Evolutionary conservation across 2,888 invertebrate species (phyloP), one percentile per base, ranked within the genome.

Genomic region (Lithophane semibrunnea): DNA sequence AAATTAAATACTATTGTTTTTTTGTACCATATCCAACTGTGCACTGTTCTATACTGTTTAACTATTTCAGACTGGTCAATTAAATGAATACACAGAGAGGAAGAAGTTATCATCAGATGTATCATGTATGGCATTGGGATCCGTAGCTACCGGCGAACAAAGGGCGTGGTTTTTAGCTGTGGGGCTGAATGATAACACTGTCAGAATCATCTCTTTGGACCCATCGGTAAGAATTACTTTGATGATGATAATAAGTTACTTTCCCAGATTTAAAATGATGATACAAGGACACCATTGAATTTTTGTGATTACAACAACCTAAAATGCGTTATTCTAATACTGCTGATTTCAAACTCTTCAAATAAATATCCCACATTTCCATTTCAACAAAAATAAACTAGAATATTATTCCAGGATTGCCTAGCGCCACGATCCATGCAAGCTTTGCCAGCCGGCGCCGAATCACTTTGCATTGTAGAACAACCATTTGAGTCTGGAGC

Each of bases 21-120:
- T 67, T 16, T 72, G n/a, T n/a, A 73, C 24, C 73, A 70, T 63
- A 79, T 47, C 61, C 76, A 29, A 47, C n/a, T 52, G 9, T 47
- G 16, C 37, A 52, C 65, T 21, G 75, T 65, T 77, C 77, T 85
- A 75, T 83, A 64, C 44, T 44, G 70, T 54, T 82, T 86, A 86
- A 97, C 82, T 85, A 88, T 97, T 97, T 65, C 94, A 99, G 99
- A 99, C 99, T 87, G 99, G 99, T 1, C 99, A 99, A 94, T 96
- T 99, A 70, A 99, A 99, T 95, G 99, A 99, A 94, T 99, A 99
- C 93, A 99, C 99, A 13, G 99, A 99, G 93, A 97, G 99, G 16
- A 99, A 99, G 91, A 99, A 99, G 92, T 98, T 99, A 98, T 98
- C 99, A 10, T 98, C 99, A 0, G 99, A 99, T 94, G 99, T 99